These are phyloP conservation scores for Trogon melanurus DNA, from an alignment of 2,113 vertebrate species.

Conservation along the genomic window DNA sequence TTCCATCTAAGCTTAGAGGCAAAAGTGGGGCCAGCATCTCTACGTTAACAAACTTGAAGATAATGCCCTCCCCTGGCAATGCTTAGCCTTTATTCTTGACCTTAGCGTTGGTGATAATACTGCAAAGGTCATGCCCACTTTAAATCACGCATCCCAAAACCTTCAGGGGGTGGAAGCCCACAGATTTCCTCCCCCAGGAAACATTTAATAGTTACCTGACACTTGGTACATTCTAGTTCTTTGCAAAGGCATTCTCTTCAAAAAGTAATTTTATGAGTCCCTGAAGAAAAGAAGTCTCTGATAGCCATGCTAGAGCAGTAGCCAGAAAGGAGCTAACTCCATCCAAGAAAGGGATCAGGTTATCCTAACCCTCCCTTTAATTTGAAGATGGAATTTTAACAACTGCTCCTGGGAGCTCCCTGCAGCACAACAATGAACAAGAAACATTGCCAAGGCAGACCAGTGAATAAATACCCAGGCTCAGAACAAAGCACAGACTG, in stretches of 20 bases:
- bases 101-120: neutral
- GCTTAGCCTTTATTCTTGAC: neutral
- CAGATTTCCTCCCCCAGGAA: slow-evolving; percentile 23
- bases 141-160: slow-evolving; percentile 17
- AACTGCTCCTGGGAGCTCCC: slow-evolving; percentile 45
- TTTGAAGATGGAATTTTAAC: slow-evolving; percentile 63
- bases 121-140: neutral
- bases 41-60: neutral
- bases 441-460: slow-evolving; percentile 20
- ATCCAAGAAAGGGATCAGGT: slow-evolving; percentile 47
- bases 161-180: neutral
- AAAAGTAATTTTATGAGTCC: slow-evolving; percentile 45
- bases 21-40: neutral
- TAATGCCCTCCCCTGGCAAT: neutral
- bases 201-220: slow-evolving; percentile 55
- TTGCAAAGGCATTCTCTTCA: slow-evolving; percentile 34
- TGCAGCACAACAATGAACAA: slow-evolving; percentile 36
- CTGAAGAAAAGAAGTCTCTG: neutral
- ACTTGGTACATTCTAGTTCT: slow-evolving; percentile 28
- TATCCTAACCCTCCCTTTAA: slow-evolving; percentile 38
- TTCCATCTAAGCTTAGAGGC: neutral
- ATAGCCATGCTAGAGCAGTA: slow-evolving; percentile 1
- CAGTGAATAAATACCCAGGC: slow-evolving; percentile 4
- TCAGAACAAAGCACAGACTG: slow-evolving; percentile 44
- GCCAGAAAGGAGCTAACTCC: slow-evolving; percentile 30